A percentile compares a stretch with the other conserved stretches of the same genome.
Evolutionary conservation across 1,140 invertebrate species (phyloP).

Genomic region (Elymnias hypermnestra): DNA sequence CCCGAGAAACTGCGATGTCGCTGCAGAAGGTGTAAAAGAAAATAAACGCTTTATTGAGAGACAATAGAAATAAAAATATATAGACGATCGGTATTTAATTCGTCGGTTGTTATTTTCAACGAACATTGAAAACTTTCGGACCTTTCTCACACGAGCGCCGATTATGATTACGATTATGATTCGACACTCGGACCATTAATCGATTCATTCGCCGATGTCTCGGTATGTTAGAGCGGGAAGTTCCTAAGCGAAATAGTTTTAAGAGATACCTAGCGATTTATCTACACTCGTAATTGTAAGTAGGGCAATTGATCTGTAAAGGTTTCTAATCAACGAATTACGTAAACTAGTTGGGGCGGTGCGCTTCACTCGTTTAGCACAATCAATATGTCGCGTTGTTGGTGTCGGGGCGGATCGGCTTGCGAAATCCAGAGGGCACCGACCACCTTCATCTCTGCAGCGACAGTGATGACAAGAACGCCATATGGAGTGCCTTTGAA

Average conservation of each 20-base stretch:
- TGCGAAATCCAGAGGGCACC: too few species aligned
- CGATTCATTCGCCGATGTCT: slow-evolving; percentile 14
- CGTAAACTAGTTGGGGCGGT: slow-evolving; percentile 35
- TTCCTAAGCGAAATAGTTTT: slow-evolving; percentile 64
- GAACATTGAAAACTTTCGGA: too few species aligned
- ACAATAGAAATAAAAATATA: too few species aligned
- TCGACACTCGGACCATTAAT: neutral
- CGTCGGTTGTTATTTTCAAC: too few species aligned
- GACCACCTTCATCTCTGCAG: too few species aligned
- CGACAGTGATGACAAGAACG: too few species aligned
- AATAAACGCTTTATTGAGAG: too few species aligned
- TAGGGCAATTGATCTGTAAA: slow-evolving; percentile 60
- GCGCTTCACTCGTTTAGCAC: neutral
- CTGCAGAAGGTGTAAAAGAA: too few species aligned
- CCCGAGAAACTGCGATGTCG: too few species aligned
- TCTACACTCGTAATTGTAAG: slow-evolving; percentile 61
- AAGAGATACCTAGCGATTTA: slow-evolving; percentile 60
- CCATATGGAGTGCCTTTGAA: too few species aligned
- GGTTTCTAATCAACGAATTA: slow-evolving; percentile 74
- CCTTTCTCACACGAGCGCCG: neutral
- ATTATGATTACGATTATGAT: neutral
- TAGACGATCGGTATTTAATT: too few species aligned
- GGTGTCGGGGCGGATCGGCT: neutral
- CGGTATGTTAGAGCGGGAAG: slow-evolving; percentile 65
- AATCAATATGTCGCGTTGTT: neutral